phyloP scores from a whole-genome alignment of 2,797 vertebrate genomes.

The Coregonus suidteri region DNA sequence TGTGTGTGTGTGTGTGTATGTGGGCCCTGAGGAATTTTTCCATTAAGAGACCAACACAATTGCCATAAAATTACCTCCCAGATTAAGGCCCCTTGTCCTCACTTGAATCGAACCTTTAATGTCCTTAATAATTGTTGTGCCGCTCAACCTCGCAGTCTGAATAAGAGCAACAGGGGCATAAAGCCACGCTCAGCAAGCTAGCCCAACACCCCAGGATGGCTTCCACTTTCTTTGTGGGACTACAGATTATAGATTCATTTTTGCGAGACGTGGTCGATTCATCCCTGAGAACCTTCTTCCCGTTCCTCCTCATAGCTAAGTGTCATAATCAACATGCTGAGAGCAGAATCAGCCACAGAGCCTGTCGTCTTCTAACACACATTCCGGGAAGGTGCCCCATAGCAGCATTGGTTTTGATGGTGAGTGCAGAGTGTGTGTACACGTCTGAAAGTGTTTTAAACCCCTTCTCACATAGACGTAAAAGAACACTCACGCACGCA shows the following conservation, averaged over 20 bases:
- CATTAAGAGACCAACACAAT: constrained; percentile 66
- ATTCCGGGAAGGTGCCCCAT: constrained; percentile 71
- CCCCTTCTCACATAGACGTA: neutral
- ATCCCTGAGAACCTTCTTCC: constrained; percentile 60
- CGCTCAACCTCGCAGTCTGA: constrained; percentile 60
- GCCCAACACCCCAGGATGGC: constrained; percentile 69
- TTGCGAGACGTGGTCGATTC: constrained; percentile 67
- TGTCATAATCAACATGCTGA: constrained; percentile 80
- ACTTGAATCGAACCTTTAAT: constrained; percentile 73
- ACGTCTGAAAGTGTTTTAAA: neutral
- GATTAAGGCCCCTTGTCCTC: constrained; percentile 64
- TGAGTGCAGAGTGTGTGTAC: neutral
- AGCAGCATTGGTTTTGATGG: constrained; percentile 6
- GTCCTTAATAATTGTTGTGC: constrained; percentile 71
- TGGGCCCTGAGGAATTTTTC: constrained; percentile 65
- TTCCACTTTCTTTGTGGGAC: constrained; percentile 61
- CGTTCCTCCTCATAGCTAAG: constrained; percentile 76
- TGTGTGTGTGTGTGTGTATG: constrained; percentile 27
- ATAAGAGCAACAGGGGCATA: constrained; percentile 67
- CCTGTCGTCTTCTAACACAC: constrained; percentile 78
- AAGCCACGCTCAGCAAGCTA: constrained; percentile 68
- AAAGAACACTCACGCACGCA: neutral
- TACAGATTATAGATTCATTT: constrained; percentile 74
- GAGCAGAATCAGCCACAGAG: constrained; percentile 72
- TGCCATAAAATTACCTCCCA: constrained; percentile 67